A percentile compares a stretch with the other conserved stretches of the same genome.
phyloP scores from a whole-genome alignment of 92 coral and sea anemone species.

The Porites rus region DNA sequence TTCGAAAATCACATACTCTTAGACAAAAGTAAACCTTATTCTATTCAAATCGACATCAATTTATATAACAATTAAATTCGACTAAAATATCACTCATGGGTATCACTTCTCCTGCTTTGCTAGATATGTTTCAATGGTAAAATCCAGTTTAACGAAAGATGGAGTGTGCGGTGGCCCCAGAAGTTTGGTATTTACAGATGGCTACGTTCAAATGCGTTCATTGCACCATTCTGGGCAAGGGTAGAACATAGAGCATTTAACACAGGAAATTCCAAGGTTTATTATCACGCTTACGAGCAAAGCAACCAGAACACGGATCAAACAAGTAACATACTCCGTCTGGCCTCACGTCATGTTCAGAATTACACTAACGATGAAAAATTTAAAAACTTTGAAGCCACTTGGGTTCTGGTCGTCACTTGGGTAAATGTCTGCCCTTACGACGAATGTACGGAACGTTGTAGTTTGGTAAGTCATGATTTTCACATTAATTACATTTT shows the following conservation, averaged over 20 bases:
- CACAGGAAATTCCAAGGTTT: constrained; percentile 2
- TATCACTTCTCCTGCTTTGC: not conserved
- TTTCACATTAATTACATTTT: not conserved
- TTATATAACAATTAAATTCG: not conserved
- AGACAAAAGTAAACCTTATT: too few relatives aligned
- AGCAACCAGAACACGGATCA: not conserved
- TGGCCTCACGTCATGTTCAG: constrained; percentile 32
- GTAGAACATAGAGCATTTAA: constrained; percentile 7
- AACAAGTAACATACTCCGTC: not conserved
- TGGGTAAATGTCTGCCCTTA: constrained; percentile 42
- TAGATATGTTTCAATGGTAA: constrained; percentile 45
- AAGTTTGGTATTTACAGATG: constrained; percentile 52
- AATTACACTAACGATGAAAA: not conserved
- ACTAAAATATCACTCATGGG: not conserved
- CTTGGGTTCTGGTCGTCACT: constrained; percentile 62
- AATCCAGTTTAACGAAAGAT: constrained; percentile 20
- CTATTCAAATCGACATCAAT: too few relatives aligned
- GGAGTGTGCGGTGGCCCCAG: constrained; percentile 48
- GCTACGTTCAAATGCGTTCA: constrained; percentile 10
- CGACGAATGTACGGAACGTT: not conserved
- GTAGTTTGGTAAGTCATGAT: not conserved
- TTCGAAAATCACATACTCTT: too few relatives aligned
- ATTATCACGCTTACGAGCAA: constrained; percentile 15
- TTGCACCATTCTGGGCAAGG: constrained; percentile 67
- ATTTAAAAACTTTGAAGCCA: constrained; percentile 30